Evolutionary conservation across 1,140 invertebrate genomes (phyloP), one percentile per base, ranked within the genome.

Genomic region (Phortica variegata): DNA sequence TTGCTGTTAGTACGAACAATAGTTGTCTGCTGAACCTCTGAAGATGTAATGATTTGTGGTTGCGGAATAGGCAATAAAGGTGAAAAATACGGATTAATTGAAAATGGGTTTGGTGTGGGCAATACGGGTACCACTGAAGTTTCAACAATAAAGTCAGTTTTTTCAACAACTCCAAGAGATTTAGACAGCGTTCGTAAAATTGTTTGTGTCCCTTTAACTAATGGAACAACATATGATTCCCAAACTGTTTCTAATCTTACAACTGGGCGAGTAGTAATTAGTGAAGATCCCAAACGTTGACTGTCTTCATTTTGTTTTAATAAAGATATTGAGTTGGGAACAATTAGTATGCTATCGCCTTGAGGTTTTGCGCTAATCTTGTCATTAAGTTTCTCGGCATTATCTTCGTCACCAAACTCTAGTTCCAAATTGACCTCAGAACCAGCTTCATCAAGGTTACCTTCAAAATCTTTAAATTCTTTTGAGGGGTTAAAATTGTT

Each of bases 391-490:
- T 85, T 84, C 16, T 81, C 80, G 33, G 89, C 85, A 51, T 86
- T 81, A 52, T 87, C 82, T 56, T 90, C 86, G 58, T 92, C 88
- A 7, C 89, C 86, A 58, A 90, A 89, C 61, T 93, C 88, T 10
- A 93, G 75, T 68, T 93, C 88, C 39, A 92, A 77, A 61, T 92
- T 87, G 6, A 93, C 71, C 73, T 93, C 90, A 2, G 89, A 91
- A 2, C 89, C 90, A n/a, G 90, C 89, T 77, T 92, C 89, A 63
- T 93, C 88, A 20, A 91, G 77, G 36, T 85, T 85, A 38, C 87
- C 90, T 54, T 92, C 91, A 73, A 93, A 92, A 72, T 95, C 91
- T 56, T 90, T 92, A 10, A 93, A 79, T 3, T 89, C 90, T 15
- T 66, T 66, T 0, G 58, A 54, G 1, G 62, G 60, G 52, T 51